Conservation (phyloP, 1,140 invertebrate species). For the Temnothorax longispinosus region DNA sequence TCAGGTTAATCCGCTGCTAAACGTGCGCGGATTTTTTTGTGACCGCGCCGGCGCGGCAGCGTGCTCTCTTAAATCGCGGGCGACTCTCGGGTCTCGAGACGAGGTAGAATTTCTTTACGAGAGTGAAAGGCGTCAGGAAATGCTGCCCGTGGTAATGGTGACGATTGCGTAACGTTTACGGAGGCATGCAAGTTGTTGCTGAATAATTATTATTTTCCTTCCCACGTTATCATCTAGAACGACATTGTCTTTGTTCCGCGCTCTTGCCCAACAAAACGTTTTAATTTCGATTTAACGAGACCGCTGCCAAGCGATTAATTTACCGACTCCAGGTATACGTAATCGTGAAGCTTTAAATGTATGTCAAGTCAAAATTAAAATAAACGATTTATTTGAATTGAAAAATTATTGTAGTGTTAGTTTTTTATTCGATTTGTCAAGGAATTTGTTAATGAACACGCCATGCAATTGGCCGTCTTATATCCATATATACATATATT, state of each 20-base stretch:
- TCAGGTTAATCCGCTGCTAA: slow-evolving; percentile 29
- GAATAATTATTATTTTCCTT: slow-evolving; percentile 16
- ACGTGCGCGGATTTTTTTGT: slow-evolving; percentile 21
- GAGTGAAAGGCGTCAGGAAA: slow-evolving; percentile 72
- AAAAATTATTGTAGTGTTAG: not conserved
- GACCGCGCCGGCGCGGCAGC: not conserved
- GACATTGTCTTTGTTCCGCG: not conserved
- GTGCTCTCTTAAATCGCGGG: not conserved
- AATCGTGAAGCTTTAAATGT: not conserved
- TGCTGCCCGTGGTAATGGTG: slow-evolving; percentile 47
- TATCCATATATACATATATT: not conserved
- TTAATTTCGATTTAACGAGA: not conserved
- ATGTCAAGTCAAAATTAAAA: not conserved
- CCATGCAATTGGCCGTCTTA: not conserved
- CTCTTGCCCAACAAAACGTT: not conserved
- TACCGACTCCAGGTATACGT: not conserved
- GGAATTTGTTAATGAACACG: not conserved
- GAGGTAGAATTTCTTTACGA: slow-evolving; percentile 81
- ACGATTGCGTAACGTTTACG: slow-evolving; percentile 62
- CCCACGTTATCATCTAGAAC: not conserved
- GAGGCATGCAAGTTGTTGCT: not conserved
- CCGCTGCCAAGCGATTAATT: not conserved
- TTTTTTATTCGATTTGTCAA: not conserved
- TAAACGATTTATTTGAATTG: not conserved
- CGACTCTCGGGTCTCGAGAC: slow-evolving; percentile 4